Evolutionary conservation across 2,113 vertebrate genomes (phyloP).

Genomic region (Rhinopomastus cyanomelas): DNA sequence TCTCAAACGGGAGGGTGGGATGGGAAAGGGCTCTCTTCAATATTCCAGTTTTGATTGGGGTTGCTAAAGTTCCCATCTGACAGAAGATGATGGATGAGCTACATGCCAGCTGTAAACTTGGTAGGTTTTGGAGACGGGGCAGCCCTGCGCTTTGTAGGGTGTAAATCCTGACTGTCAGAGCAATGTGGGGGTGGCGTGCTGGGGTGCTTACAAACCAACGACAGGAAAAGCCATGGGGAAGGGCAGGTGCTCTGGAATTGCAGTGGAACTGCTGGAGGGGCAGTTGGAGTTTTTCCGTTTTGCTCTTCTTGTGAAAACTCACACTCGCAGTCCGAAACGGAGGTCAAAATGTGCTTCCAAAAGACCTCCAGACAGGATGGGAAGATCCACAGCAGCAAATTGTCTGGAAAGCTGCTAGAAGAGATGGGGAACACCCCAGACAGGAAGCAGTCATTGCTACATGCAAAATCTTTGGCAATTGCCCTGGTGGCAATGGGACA

Average conservation of each 20-base stretch:
- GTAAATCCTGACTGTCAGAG: background rate
- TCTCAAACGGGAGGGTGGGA: slow-evolving; percentile 50
- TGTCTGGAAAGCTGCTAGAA: background rate
- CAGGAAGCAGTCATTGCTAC: background rate
- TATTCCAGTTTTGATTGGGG: slow-evolving; percentile 40
- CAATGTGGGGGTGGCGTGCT: background rate
- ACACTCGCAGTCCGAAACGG: background rate
- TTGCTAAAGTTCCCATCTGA: slow-evolving; percentile 32
- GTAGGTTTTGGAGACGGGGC: background rate
- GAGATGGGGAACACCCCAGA: background rate
- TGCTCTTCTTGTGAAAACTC: background rate
- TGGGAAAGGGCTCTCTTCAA: background rate
- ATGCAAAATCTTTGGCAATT: background rate
- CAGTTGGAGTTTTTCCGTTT: background rate
- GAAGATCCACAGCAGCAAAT: background rate
- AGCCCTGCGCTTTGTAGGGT: background rate
- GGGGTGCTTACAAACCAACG: background rate
- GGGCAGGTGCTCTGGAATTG: background rate
- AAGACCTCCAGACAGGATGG: background rate
- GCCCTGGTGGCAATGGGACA: rapidly evolving
- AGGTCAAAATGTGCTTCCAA: background rate
- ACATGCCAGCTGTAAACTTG: slow-evolving; percentile 24
- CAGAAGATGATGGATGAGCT: slow-evolving; percentile 54
- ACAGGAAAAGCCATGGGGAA: slow-evolving; percentile 42
- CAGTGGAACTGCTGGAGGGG: background rate